Evolutionary conservation across 2,113 vertebrate genomes (phyloP).

Genomic region (Lota lota): DNA sequence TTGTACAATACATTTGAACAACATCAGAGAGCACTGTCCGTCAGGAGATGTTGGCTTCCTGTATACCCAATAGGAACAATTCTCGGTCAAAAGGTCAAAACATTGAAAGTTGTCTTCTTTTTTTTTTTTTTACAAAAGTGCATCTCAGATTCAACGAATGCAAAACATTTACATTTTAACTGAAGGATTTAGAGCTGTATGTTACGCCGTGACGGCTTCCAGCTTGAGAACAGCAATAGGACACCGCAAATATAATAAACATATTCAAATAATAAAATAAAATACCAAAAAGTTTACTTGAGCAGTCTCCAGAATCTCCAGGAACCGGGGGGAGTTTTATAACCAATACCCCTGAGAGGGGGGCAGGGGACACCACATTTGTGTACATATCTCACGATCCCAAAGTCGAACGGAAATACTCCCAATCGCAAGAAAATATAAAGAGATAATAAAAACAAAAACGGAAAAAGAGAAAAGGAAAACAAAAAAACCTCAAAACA

Average conservation of each 20-base stretch:
- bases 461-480: slow-evolving; percentile 63
- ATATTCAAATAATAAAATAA: slow-evolving; percentile 31
- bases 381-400: slow-evolving; percentile 60
- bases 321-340: slow-evolving; percentile 37
- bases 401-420: slow-evolving; percentile 89
- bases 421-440: slow-evolving; percentile 72
- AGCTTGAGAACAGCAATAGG: slow-evolving; percentile 63
- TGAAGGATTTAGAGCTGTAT: slow-evolving; percentile 62
- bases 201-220: slow-evolving; percentile 65
- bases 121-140: slow-evolving; percentile 76
- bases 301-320: slow-evolving; percentile 70
- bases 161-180: slow-evolving; percentile 75
- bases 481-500: slow-evolving; percentile 60
- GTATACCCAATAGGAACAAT: slow-evolving; percentile 72
- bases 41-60: slow-evolving; percentile 74
- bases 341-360: slow-evolving; percentile 23
- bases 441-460: slow-evolving; percentile 39
- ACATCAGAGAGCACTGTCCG: slow-evolving; percentile 72
- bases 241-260: slow-evolving; percentile 51
- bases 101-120: slow-evolving; percentile 54
- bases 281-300: slow-evolving; percentile 23
- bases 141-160: slow-evolving; percentile 78
- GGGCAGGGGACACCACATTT: slow-evolving; percentile 63
- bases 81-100: slow-evolving; percentile 78
- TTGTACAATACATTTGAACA: slow-evolving; percentile 81